A percentile compares a stretch with the other conserved stretches of the same genome.
Evolutionary conservation across 2,888 invertebrate genomes (phyloP).

Genomic region (Cryptocephalus primarius): DNA sequence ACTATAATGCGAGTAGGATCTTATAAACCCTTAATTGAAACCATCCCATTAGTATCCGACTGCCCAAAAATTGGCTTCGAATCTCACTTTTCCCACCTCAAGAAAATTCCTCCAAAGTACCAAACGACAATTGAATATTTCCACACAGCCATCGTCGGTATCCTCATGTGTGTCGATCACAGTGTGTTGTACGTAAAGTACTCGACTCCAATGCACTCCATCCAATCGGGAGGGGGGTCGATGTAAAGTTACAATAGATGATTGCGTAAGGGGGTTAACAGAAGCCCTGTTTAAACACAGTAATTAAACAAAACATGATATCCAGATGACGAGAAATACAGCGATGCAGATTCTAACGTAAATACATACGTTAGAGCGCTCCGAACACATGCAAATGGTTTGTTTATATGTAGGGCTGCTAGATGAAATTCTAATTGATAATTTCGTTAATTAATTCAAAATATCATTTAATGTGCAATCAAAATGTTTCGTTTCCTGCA

Average conservation of each 20-base stretch:
- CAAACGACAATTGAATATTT: too few relatives aligned
- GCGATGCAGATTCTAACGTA: conserved; percentile 24
- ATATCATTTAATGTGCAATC: conserved; percentile 20
- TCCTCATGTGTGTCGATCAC: too few relatives aligned
- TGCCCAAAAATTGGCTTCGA: too few relatives aligned
- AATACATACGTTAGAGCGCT: conserved; percentile 18
- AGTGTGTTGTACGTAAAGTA: too few relatives aligned
- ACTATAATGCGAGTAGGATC: too few relatives aligned
- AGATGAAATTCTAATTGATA: conserved; percentile 16
- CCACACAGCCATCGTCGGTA: too few relatives aligned
- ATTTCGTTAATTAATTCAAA: conserved; percentile 28
- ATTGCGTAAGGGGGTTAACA: conserved; percentile 14
- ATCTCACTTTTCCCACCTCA: too few relatives aligned
- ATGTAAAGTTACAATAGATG: conserved; percentile 10
- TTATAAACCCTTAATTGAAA: too few relatives aligned
- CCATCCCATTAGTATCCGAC: too few relatives aligned
- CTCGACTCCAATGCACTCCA: too few relatives aligned
- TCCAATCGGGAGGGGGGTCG: conserved; percentile 1
- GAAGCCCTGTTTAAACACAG: conserved; percentile 21
- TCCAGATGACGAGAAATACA: conserved; percentile 24
- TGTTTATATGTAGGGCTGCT: conserved; percentile 13
- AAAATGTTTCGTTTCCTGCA: conserved; percentile 9
- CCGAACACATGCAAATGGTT: conserved; percentile 22
- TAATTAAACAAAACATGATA: conserved; percentile 24
- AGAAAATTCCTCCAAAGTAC: too few relatives aligned